Evolutionary conservation across 2,888 invertebrate species (phyloP), one percentile per base, ranked within the genome.

Genomic region (Sinohyriopsis cumingii): DNA sequence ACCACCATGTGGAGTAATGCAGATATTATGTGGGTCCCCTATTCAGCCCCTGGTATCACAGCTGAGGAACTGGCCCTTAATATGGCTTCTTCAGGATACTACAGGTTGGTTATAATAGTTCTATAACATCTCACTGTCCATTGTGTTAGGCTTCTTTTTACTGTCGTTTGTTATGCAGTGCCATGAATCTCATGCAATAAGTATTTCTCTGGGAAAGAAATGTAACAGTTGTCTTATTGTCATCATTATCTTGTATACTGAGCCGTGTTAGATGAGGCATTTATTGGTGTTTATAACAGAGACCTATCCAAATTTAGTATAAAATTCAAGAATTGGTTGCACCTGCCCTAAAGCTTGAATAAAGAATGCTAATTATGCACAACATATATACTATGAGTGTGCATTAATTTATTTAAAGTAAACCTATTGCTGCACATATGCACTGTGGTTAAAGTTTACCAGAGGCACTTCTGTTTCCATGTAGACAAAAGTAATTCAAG

Each of bases 31-130:
- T 89, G 88, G 89, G 86, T 85, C 22, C 77, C 82, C 68, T 83
- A 84, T 65, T 82, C 81, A 1, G 80, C 80, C 55, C 82, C 66
- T 3, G 73, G 75, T 28, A 72, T 85, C 19, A 75, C 76, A 1
- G 55, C 82, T 7, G 77, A 84, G 67, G 87, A 89, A 70, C 76
- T 89, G 19, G 89, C 89, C 7, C 71, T 89, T 6, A 78, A 82
- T 65, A 78, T 89, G 75, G 85, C 89, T n/a, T 87, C 89, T 7
- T 77, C 88, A 57, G 88, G 89, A 22, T 89, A 89, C 72, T 89
- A 87, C 71, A 80, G 79, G 87, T 89, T 76, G 59, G 76, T 74
- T 6, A 25, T 7, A 3, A 33, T 64, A 15, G 56, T 1, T 9
- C 6, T 9, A 33, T 7, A 33, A 59, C 12, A 64, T 59, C 45